phyloP scores from a whole-genome alignment of 2,888 invertebrate species.

The Operophtera brumata region DNA sequence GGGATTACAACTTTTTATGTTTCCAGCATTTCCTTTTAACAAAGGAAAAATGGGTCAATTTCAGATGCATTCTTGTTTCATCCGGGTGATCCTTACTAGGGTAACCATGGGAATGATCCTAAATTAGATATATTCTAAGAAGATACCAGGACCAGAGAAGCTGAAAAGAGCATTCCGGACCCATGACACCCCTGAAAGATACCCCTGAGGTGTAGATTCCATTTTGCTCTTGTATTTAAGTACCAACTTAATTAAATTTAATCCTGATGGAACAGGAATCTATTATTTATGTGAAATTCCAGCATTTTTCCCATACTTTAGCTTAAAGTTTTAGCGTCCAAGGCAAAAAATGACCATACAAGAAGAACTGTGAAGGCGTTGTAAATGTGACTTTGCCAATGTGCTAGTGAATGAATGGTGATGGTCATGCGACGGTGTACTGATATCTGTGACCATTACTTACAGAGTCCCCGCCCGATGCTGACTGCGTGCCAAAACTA shows the following conservation, averaged over 20 bases:
- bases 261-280: neutral
- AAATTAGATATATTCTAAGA: too few relatives aligned
- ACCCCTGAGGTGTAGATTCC: too few relatives aligned
- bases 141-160: neutral
- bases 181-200: too few relatives aligned
- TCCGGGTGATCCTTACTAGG: neutral
- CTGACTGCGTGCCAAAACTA: constrained; percentile 62
- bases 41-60: neutral
- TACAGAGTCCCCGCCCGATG: constrained; percentile 64
- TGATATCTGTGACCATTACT: constrained; percentile 73
- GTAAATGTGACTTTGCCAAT: constrained; percentile 44
- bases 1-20: neutral
- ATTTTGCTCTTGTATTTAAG: too few relatives aligned
- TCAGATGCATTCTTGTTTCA: constrained; percentile 1
- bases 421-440: constrained; percentile 35
- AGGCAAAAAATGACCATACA: constrained; percentile 4
- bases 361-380: constrained; percentile 17
- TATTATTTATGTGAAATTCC: constrained; percentile 15
- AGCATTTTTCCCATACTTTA: constrained; percentile 15
- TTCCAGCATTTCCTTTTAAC: neutral
- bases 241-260: too few relatives aligned
- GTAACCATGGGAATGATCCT: too few relatives aligned
- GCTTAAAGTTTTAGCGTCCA: constrained; percentile 1
- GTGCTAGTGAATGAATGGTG: constrained; percentile 53
- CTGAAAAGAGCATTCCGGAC: too few relatives aligned